phyloP scores from a whole-genome alignment of 2,113 vertebrate species.

The Seriola dumerili region DNA sequence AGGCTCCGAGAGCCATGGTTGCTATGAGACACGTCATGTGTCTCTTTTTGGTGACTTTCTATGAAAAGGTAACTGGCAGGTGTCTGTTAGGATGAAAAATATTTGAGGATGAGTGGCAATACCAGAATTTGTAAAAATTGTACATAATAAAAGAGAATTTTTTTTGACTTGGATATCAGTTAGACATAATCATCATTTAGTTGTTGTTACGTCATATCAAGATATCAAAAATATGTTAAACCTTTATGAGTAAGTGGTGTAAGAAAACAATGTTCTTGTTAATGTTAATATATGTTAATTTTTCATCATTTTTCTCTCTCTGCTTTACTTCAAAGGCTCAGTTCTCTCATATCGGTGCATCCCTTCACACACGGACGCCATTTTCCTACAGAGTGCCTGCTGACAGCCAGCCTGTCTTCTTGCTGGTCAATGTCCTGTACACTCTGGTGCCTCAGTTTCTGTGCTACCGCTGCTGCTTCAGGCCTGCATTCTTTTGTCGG shows the following conservation, averaged over 20 bases:
- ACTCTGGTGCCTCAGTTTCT: conserved; percentile 91
- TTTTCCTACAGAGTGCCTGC: conserved; percentile 93
- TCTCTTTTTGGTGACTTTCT: conserved; percentile 38
- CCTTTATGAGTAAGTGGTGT: background rate
- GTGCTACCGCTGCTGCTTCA: conserved; percentile 91
- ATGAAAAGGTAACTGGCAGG: conserved; percentile 18
- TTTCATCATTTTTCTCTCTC: conserved; percentile 27
- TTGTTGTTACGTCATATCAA: background rate
- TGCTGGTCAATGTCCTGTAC: conserved; percentile 89
- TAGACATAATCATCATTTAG: background rate
- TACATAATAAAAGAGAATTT: too few relatives aligned
- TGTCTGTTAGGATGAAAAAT: conserved; percentile 16
- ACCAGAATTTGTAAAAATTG: background rate
- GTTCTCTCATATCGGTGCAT: conserved; percentile 94
- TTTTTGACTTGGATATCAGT: background rate
- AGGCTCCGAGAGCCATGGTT: conserved; percentile 44
- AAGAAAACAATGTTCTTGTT: background rate
- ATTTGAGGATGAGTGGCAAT: background rate
- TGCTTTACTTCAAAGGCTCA: conserved; percentile 86
- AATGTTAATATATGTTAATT: background rate
- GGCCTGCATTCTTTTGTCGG: conserved; percentile 91
- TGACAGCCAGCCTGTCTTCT: conserved; percentile 87
- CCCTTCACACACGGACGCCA: conserved; percentile 95
- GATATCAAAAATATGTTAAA: background rate
- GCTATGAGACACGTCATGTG: conserved; percentile 52